A percentile compares a stretch with the other conserved stretches of the same genome.
Conservation (phyloP, 2,888 invertebrate genomes). For the Brachycybe producta region DNA sequence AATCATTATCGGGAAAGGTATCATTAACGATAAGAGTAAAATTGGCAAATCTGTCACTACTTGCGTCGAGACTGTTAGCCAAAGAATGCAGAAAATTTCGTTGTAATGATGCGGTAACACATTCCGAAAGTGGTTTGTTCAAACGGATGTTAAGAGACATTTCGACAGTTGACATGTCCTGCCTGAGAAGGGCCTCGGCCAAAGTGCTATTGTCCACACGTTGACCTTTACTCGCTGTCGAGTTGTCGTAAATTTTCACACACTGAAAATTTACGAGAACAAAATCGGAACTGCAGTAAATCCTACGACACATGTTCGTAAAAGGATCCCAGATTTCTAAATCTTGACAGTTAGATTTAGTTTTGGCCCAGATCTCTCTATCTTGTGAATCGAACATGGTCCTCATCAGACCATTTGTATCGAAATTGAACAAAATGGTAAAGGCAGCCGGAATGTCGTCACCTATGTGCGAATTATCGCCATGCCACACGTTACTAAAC, state of each 20-base stretch:
- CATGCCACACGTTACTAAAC: constrained; percentile 3
- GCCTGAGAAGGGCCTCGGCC: background rate
- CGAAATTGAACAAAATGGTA: constrained; percentile 8
- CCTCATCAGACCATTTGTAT: background rate
- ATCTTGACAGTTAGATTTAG: constrained; percentile 7
- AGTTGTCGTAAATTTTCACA: background rate
- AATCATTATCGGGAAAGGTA: background rate
- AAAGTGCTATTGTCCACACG: background rate
- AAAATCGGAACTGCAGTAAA: constrained; percentile 16
- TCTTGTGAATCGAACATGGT: constrained; percentile 10
- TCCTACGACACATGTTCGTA: constrained; percentile 10
- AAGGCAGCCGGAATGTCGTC: constrained; percentile 9
- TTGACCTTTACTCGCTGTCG: background rate
- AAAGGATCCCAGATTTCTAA: constrained; percentile 17
- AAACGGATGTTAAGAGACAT: constrained; percentile 3
- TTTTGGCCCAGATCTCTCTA: background rate
- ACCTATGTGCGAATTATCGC: background rate
- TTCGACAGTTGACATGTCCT: background rate
- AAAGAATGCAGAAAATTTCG: constrained; percentile 2
- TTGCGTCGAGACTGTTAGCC: constrained; percentile 7
- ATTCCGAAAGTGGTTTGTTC: background rate
- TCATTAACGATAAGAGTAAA: constrained; percentile 1
- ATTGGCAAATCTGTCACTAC: constrained; percentile 7
- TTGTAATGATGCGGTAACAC: background rate
- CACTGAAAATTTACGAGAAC: constrained; percentile 11